phyloP scores from a whole-genome alignment of 2,113 vertebrate species.

The Pleuronectes platessa region DNA sequence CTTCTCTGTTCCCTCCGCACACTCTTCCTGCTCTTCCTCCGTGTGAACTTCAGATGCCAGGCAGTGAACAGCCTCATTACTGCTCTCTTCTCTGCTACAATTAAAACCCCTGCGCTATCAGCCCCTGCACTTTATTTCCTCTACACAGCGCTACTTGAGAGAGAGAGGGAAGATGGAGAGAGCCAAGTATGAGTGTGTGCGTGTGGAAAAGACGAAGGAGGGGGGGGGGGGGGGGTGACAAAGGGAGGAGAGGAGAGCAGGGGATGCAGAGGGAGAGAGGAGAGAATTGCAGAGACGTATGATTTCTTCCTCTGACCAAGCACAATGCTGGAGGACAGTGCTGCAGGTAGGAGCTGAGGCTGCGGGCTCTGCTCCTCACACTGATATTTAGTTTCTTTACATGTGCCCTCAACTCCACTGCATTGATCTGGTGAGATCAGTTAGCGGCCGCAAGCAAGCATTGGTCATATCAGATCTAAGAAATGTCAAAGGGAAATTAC shows the following conservation, averaged over 20 bases:
- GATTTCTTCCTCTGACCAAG: conserved; percentile 54
- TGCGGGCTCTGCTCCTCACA: conserved; percentile 25
- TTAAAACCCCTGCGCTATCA: conserved; percentile 59
- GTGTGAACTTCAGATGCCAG: conserved; percentile 30
- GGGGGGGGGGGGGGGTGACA: neutral
- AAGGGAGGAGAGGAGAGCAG: conserved; percentile 7
- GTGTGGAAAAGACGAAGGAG: conserved; percentile 5
- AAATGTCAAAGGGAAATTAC: conserved; percentile 40
- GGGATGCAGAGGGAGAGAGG: conserved; percentile 41
- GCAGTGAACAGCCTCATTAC: conserved; percentile 51
- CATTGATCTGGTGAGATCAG: conserved; percentile 36
- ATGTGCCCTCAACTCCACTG: conserved; percentile 26
- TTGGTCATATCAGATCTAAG: conserved; percentile 40
- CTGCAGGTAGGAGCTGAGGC: conserved; percentile 48
- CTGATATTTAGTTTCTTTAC: conserved; percentile 35
- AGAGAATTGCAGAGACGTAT: conserved; percentile 39
- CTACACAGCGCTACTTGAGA: conserved; percentile 20
- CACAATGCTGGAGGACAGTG: conserved; percentile 55
- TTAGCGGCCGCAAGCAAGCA: conserved; percentile 26
- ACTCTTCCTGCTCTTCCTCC: conserved; percentile 28
- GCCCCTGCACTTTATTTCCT: conserved; percentile 37
- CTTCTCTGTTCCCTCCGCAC: conserved; percentile 22
- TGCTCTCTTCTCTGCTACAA: conserved; percentile 57
- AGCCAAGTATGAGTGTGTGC: conserved; percentile 13
- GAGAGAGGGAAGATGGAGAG: conserved; percentile 16